Evolutionary conservation across 2,113 vertebrate species (phyloP), one percentile per base, ranked within the genome.

Genomic region (Calidris pygmaea): DNA sequence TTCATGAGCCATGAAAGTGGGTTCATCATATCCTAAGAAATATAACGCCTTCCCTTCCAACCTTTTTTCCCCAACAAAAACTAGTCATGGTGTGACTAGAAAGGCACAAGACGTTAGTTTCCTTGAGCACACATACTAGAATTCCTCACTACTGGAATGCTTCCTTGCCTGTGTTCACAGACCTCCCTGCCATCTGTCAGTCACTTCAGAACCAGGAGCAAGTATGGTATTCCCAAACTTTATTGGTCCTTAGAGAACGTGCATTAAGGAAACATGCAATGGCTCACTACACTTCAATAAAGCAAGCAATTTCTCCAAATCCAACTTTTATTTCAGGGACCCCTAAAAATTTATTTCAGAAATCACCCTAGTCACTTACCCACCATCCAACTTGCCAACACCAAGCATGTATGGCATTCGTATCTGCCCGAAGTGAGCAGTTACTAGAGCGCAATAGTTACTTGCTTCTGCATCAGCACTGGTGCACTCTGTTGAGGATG

Each of bases 141-240:
- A 73, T 22, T 41, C 34, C 30, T 84, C 45, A 39, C 37, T 47
- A 58, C 24, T 32, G 34, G 27, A 71, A 82, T 0, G 2, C 10
- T 47, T 72, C 50, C 43, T 60, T 24, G 20, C 14, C 56, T 77
- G 34, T 34, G 59, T 55, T 48, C 59, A 50, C 0, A 0, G 47
- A 62, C 37, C n/a, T 67, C 30, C 18, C 13, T 55, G n/a, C 26
- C 2, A 1, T 34, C 34, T 45, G 9, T 27, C 1, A 0, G 66
- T 34, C 45, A 63, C 56, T 56, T 70, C 71, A 68, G 35, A 77
- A 76, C 34, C 30, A 60, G 16, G 5, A 45, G 5, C 27, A 72
- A 43, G n/a, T 24, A 74, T 0, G 2, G 73, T 11, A 45, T 10
- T 43, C 18, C 15, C n/a, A 34, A 67, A 73, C 8, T 66, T 60